A percentile compares a stretch with the other conserved stretches of the same genome.
phyloP scores from a whole-genome alignment of 2,797 vertebrate species.

The Melanotaenia parkinsoni region DNA sequence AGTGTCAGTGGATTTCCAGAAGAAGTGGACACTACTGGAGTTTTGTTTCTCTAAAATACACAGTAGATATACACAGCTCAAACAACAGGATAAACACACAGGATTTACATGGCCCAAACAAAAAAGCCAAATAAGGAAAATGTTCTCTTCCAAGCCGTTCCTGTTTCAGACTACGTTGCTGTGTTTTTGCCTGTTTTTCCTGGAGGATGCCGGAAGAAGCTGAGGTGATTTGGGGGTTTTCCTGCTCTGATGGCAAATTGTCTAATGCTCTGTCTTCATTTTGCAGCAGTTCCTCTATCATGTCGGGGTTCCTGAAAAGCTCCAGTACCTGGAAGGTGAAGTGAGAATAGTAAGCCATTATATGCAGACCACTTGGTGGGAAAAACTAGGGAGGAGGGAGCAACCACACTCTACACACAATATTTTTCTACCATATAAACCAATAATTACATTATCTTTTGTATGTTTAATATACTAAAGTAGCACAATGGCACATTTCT shows the following conservation, averaged over 20 bases:
- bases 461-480: background rate
- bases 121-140: background rate
- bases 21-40: constrained; percentile 13
- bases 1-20: constrained; percentile 22
- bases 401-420: background rate
- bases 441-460: background rate
- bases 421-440: background rate
- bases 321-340: constrained; percentile 51
- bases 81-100: background rate
- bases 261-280: constrained; percentile 33
- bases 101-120: background rate
- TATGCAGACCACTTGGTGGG: background rate
- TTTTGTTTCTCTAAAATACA: constrained; percentile 11
- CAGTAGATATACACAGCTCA: background rate
- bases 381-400: background rate
- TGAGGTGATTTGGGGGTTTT: constrained; percentile 1
- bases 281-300: constrained; percentile 43
- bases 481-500: background rate
- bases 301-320: constrained; percentile 50
- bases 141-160: constrained; percentile 2
- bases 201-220: constrained; percentile 5
- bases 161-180: constrained; percentile 19
- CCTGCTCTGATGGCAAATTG: constrained; percentile 10
- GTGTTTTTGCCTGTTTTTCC: constrained; percentile 14
- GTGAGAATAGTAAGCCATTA: background rate